These are phyloP conservation scores for Carcinoscorpius rotundicauda DNA, from an alignment of 1,140 invertebrate species.

Conservation along the genomic window DNA sequence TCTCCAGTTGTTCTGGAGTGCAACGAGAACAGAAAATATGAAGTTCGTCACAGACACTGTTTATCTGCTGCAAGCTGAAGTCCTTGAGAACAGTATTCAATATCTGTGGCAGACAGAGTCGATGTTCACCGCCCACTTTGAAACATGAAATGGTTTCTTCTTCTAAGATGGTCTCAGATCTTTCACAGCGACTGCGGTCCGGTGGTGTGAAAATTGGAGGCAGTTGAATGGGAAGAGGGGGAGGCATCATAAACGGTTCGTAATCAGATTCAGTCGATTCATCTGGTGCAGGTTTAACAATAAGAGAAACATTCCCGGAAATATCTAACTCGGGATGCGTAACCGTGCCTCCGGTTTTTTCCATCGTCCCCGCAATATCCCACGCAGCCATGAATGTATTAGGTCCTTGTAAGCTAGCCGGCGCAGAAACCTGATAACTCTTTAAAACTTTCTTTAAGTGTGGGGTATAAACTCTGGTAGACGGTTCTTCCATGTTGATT, in stretches of 20 bases:
- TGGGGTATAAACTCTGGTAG: no score
- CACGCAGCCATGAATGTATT: no score
- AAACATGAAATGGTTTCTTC: slow-evolving; percentile 89
- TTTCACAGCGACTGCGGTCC: slow-evolving; percentile 61
- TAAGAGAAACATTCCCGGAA: no score
- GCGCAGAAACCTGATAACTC: no score
- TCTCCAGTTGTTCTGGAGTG: slow-evolving; percentile 79
- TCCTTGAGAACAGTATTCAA: slow-evolving; percentile 80
- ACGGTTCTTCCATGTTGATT: no score
- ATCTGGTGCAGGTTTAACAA: no score
- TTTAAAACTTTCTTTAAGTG: no score
- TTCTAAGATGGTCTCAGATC: slow-evolving; percentile 78
- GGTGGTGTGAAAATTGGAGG: slow-evolving; percentile 68
- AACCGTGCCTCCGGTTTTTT: no score
- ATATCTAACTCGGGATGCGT: no score
- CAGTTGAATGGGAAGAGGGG: slow-evolving; percentile 34
- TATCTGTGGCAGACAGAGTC: slow-evolving; percentile 88
- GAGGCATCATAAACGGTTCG: slow-evolving; percentile 28
- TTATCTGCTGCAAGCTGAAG: slow-evolving; percentile 79
- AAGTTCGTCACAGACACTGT: slow-evolving; percentile 80
- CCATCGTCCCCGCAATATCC: no score
- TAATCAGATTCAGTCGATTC: slow-evolving; percentile 20
- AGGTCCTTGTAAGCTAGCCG: no score
- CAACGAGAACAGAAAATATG: slow-evolving; percentile 92
- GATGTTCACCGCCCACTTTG: slow-evolving; percentile 83